Evolutionary conservation across 2,113 vertebrate species (phyloP).

Genomic region (Stegastes partitus): DNA sequence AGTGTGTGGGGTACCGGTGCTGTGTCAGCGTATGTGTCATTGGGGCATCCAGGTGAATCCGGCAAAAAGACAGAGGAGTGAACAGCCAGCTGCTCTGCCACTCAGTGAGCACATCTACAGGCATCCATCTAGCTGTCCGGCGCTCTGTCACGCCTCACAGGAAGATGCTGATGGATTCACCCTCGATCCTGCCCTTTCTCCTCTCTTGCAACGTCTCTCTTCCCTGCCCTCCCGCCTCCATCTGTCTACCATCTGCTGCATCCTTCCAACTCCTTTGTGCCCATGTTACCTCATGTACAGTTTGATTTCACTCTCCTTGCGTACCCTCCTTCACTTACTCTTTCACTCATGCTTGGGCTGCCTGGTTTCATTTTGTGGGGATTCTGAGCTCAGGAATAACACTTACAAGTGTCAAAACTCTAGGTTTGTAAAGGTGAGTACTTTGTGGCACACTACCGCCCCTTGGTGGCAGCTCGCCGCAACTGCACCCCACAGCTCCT

Average conservation of each 20-base stretch:
- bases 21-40: conserved; percentile 57
- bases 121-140: conserved; percentile 71
- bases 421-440: neutral
- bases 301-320: conserved; percentile 26
- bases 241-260: conserved; percentile 78
- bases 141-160: conserved; percentile 69
- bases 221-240: conserved; percentile 61
- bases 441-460: conserved; percentile 41
- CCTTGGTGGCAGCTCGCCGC: conserved; percentile 29
- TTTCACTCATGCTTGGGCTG: conserved; percentile 2
- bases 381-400: neutral
- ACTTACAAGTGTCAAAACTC: neutral
- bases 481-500: conserved; percentile 25
- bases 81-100: conserved; percentile 64
- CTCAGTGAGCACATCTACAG: conserved; percentile 51
- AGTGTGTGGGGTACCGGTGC: conserved; percentile 22
- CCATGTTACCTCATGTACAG: conserved; percentile 28
- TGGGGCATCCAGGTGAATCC: conserved; percentile 64
- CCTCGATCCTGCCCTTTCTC: conserved; percentile 62
- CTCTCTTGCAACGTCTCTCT: conserved; percentile 48
- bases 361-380: conserved; percentile 1
- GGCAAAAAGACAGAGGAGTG: conserved; percentile 54
- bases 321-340: conserved; percentile 12
- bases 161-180: conserved; percentile 74
- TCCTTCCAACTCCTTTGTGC: conserved; percentile 34